A percentile compares a stretch with the other conserved stretches of the same genome.
These are phyloP conservation scores for Labeo catla DNA, from an alignment of 2,113 vertebrate genomes.

Conservation along the genomic window DNA sequence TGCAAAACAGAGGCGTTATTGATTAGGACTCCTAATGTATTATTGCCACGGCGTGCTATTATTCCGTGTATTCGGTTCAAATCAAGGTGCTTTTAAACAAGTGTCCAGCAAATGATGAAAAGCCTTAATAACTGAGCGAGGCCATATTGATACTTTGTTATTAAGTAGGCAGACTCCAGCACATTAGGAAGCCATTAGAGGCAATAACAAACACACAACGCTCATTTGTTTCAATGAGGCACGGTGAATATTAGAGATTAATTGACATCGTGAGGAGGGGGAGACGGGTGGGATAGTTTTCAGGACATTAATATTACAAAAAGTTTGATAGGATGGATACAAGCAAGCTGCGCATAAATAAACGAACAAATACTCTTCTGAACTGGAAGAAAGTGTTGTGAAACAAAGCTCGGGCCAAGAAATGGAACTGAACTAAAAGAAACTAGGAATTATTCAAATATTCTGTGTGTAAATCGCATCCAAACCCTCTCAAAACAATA, in stretches of 20 bases:
- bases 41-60: neutral
- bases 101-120: slow-evolving; percentile 79
- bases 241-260: slow-evolving; percentile 68
- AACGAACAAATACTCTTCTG: slow-evolving; percentile 32
- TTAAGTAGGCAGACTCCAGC: slow-evolving; percentile 70
- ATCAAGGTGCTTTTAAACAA: slow-evolving; percentile 59
- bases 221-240: slow-evolving; percentile 80
- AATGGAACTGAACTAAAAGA: slow-evolving; percentile 21
- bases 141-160: slow-evolving; percentile 80
- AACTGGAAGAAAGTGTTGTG: neutral
- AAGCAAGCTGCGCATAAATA: neutral
- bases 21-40: slow-evolving; percentile 36
- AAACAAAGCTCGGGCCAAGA: neutral
- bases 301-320: slow-evolving; percentile 54
- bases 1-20: slow-evolving; percentile 38
- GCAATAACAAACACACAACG: slow-evolving; percentile 72
- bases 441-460: slow-evolving; percentile 46
- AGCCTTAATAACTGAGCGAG: slow-evolving; percentile 77
- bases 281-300: slow-evolving; percentile 61
- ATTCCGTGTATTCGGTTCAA: slow-evolving; percentile 32
- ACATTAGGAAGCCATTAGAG: slow-evolving; percentile 79
- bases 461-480: slow-evolving; percentile 42
- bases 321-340: slow-evolving; percentile 24
- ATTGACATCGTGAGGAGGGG: slow-evolving; percentile 58
- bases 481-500: slow-evolving; percentile 26